Evolutionary conservation across 2,797 vertebrate species (phyloP).

Genomic region (Rhadinocentrus ornatus): DNA sequence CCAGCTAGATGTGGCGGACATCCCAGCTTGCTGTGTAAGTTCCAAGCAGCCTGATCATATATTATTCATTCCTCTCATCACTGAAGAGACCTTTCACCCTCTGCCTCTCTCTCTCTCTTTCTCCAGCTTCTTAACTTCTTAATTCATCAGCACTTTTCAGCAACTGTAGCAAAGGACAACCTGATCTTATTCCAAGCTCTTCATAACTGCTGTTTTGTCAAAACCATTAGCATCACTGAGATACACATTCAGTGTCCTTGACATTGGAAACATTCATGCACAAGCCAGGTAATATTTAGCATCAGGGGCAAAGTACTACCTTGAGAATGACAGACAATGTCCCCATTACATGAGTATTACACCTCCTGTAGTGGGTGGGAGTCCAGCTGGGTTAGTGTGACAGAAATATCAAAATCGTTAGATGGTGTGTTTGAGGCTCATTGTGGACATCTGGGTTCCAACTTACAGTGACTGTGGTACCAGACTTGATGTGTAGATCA

Average conservation of each 20-base stretch:
- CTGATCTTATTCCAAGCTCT: background rate
- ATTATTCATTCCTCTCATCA: slow-evolving; percentile 82
- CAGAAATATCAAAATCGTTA: background rate
- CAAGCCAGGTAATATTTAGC: slow-evolving; percentile 3
- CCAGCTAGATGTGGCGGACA: slow-evolving; percentile 64
- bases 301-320: background rate
- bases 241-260: background rate
- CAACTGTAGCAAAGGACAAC: slow-evolving; percentile 31
- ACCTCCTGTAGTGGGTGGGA: background rate
- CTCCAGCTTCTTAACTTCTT: slow-evolving; percentile 36
- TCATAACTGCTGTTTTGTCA: slow-evolving; percentile 10
- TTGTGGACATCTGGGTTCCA: background rate
- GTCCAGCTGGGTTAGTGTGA: background rate
- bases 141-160: slow-evolving; percentile 63
- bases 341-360: background rate
- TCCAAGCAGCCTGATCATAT: slow-evolving; percentile 67
- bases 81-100: slow-evolving; percentile 62
- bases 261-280: background rate
- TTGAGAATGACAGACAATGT: slow-evolving; percentile 4
- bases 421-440: background rate
- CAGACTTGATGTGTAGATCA: background rate
- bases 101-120: slow-evolving; percentile 13
- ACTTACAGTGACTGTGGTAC: background rate
- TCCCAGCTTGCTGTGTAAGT: slow-evolving; percentile 63
- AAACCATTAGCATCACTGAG: slow-evolving; percentile 5